Conservation (phyloP, 2,797 vertebrate genomes). For the Diceros bicornis region DNA sequence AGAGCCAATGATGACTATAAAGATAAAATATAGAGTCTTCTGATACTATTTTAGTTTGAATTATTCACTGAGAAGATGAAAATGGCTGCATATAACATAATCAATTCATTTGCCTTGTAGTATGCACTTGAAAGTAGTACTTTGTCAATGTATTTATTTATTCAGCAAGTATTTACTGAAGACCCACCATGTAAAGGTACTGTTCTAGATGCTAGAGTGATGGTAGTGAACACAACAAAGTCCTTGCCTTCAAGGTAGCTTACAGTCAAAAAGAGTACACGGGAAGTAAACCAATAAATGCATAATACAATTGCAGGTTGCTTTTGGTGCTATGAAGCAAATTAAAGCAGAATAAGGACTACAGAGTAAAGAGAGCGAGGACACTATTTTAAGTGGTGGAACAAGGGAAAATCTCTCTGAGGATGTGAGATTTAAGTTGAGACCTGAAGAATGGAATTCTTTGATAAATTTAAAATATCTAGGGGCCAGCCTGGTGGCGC, state of each 20-base stretch:
- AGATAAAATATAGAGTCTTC: neutral
- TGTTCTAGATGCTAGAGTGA: neutral
- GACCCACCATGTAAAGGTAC: neutral
- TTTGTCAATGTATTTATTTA: neutral
- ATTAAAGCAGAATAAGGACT: neutral
- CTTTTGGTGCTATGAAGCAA: too few relatives aligned
- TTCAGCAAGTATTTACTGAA: slow-evolving; percentile 1
- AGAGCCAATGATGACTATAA: neutral
- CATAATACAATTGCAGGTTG: too few relatives aligned
- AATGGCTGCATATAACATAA: neutral
- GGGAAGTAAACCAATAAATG: too few relatives aligned
- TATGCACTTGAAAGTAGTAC: neutral
- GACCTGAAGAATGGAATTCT: neutral
- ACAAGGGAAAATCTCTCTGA: neutral
- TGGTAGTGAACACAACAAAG: neutral
- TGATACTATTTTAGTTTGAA: slow-evolving; percentile 24
- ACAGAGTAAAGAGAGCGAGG: neutral
- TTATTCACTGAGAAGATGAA: slow-evolving; percentile 50
- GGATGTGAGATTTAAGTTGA: neutral
- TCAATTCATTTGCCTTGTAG: neutral
- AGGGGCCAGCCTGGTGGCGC: too few relatives aligned
- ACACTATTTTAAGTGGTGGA: neutral
- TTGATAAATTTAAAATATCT: neutral
- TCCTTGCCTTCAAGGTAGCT: too few relatives aligned
- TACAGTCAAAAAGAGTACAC: too few relatives aligned